Evolutionary conservation across 2,888 invertebrate genomes (phyloP), one percentile per base, ranked within the genome.

Genomic region (Ochropleura leucogaster): DNA sequence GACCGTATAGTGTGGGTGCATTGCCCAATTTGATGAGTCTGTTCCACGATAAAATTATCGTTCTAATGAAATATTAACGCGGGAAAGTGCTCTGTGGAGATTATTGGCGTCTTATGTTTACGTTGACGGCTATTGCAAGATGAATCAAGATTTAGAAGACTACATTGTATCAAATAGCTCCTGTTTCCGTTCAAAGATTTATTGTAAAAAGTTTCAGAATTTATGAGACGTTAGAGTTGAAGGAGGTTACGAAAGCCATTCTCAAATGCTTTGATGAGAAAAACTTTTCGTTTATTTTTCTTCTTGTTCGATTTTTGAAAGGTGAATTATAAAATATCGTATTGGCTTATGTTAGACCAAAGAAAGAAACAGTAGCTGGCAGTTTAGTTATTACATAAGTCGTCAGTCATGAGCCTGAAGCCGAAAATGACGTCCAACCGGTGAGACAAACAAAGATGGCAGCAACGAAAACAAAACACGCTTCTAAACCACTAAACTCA

Each of bases 401-500:
- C 42, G 18, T 44, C 9, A 49, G 18, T 44, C 9, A 49, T n/a
- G 42, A 6, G n/a, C 16, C 20, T 14, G 42, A 47, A 12, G 8
- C 7, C 10, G 42, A 42, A n/a, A n/a, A 18, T 10, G 18, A 10
- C 40, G 46, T 72, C 51, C 20, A 40, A 53, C 47, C 20, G 14
- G 12, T 20, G 18, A 46, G 12, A 3, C 14, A 63, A n/a, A 9
- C 18, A 10, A 57, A 30, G 3, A 60, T 40, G 44, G 71, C 59
- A 59, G 10, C 60, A 1, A n/a, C 9, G 5, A 51, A 16, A 30
- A n/a, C n/a, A 46, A 40, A 63, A n/a, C 42, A 9, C 12, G 10
- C 14, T 51, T 74, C 59, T 12, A 46, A 74, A 60, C 46, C 44
- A 71, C 3, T 62, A 74, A 72, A 83, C 94, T 97, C 97, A 98